phyloP scores from a whole-genome alignment of 2,888 invertebrate species.

The Bellardia bayeri region DNA sequence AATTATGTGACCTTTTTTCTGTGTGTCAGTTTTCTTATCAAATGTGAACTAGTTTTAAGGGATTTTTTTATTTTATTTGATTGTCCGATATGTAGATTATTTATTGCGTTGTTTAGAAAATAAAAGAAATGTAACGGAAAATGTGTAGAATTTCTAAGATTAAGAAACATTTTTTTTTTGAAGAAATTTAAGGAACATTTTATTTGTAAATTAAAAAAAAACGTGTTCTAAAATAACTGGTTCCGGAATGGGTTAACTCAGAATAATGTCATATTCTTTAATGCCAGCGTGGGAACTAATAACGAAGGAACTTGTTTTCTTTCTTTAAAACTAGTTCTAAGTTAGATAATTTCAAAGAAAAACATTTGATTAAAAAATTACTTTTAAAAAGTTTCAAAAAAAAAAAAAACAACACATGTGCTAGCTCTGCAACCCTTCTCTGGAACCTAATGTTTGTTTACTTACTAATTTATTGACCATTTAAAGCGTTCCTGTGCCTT shows the following conservation, averaged over 20 bases:
- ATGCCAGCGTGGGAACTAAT: no score
- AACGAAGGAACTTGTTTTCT: not conserved
- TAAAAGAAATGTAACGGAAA: constrained; percentile 14
- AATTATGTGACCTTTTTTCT: constrained; percentile 69
- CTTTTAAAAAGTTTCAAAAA: no score
- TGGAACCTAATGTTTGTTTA: no score
- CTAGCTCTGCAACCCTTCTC: no score
- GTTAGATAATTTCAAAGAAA: no score
- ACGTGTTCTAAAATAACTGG: no score
- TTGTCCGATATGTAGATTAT: constrained; percentile 17
- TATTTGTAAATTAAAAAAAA: no score
- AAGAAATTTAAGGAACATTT: no score
- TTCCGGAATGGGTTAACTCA: no score
- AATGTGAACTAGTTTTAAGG: constrained; percentile 52
- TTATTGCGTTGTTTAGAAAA: not conserved
- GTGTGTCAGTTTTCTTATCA: constrained; percentile 32
- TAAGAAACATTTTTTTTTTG: no score
- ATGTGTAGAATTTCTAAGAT: not conserved
- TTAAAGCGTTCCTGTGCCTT: not conserved
- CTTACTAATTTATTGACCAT: not conserved
- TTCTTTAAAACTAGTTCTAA: not conserved
- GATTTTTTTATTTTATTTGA: constrained; percentile 5
- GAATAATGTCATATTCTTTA: no score
- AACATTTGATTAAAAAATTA: not conserved
- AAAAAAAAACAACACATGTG: no score